These are phyloP conservation scores for Drosophila kohkoa DNA, from an alignment of 1,140 invertebrate genomes.

Conservation along the genomic window DNA sequence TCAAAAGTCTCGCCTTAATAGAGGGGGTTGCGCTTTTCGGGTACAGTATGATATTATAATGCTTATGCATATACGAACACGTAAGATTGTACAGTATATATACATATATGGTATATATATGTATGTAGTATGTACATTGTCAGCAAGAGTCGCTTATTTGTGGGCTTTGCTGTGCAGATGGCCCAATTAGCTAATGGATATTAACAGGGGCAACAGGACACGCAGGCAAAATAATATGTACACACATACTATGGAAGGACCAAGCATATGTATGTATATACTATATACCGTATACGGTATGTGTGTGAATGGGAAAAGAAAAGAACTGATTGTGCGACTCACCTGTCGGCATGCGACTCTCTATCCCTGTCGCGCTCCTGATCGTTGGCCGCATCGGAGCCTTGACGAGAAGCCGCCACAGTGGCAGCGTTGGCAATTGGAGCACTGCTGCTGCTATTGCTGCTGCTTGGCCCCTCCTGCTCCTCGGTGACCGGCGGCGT, in stretches of 20 bases:
- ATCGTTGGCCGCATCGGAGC: conserved; percentile 13
- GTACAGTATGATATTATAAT: neutral
- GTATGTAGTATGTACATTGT: conserved; percentile 4
- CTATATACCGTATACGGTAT: neutral
- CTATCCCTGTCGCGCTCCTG: conserved; percentile 51
- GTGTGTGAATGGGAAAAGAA: neutral
- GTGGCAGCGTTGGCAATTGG: neutral
- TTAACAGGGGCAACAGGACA: conserved; percentile 49
- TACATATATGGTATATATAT: conserved; percentile 3
- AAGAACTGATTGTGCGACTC: conserved; percentile 37
- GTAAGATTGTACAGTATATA: neutral
- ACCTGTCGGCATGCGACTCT: conserved; percentile 69
- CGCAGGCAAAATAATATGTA: conserved; percentile 36
- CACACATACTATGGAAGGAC: conserved; percentile 12
- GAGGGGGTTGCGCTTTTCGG: neutral
- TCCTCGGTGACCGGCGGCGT: conserved; percentile 36
- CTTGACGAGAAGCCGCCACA: neutral
- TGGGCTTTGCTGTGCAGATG: conserved; percentile 28
- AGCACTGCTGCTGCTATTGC: conserved; percentile 24
- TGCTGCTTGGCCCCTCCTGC: conserved; percentile 34
- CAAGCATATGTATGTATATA: conserved; percentile 13
- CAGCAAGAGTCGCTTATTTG: neutral
- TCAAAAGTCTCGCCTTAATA: neutral
- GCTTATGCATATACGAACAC: neutral
- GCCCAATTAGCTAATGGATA: conserved; percentile 74